A percentile compares a stretch with the other conserved stretches of the same genome.
These are phyloP conservation scores for Gasterosteus aculeatus DNA, from an alignment of 2,113 vertebrate species.

Conservation along the genomic window DNA sequence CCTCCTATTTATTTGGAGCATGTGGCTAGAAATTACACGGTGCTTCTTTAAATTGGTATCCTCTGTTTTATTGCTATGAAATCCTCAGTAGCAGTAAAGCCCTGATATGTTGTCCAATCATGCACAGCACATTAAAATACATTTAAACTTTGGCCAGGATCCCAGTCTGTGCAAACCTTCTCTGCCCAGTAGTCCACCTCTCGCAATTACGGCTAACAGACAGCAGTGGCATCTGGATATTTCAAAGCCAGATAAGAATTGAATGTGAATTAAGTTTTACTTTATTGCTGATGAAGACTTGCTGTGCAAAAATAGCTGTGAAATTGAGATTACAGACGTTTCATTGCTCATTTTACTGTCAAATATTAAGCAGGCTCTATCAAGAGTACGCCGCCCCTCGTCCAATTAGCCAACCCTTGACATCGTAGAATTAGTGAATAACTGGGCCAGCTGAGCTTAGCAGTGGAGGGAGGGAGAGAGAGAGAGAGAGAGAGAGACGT, in stretches of 20 bases:
- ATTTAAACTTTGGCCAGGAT: slow-evolving; percentile 26
- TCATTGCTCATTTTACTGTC: background rate
- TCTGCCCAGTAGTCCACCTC: slow-evolving; percentile 17
- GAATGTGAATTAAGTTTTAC: slow-evolving; percentile 11
- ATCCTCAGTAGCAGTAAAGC: slow-evolving; percentile 34
- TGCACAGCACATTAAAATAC: slow-evolving; percentile 18
- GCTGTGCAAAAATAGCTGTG: slow-evolving; percentile 16
- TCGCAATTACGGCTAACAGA: slow-evolving; percentile 9
- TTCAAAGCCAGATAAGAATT: slow-evolving; percentile 24
- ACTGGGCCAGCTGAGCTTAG: slow-evolving; percentile 39
- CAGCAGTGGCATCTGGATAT: slow-evolving; percentile 16
- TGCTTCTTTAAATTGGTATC: slow-evolving; percentile 33
- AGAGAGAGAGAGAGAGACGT: background rate
- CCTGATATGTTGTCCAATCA: slow-evolving; percentile 29
- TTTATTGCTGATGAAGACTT: slow-evolving; percentile 14
- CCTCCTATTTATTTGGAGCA: background rate
- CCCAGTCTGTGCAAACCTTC: slow-evolving; percentile 27
- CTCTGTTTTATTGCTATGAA: slow-evolving; percentile 31
- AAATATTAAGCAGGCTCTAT: slow-evolving; percentile 14
- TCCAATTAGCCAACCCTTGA: background rate
- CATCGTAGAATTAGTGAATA: background rate
- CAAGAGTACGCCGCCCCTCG: background rate
- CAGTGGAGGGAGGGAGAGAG: slow-evolving; percentile 6
- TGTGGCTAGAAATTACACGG: background rate
- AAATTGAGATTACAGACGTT: slow-evolving; percentile 7